Evolutionary conservation across 2,113 vertebrate species (phyloP).

Genomic region (Gila orcuttii): DNA sequence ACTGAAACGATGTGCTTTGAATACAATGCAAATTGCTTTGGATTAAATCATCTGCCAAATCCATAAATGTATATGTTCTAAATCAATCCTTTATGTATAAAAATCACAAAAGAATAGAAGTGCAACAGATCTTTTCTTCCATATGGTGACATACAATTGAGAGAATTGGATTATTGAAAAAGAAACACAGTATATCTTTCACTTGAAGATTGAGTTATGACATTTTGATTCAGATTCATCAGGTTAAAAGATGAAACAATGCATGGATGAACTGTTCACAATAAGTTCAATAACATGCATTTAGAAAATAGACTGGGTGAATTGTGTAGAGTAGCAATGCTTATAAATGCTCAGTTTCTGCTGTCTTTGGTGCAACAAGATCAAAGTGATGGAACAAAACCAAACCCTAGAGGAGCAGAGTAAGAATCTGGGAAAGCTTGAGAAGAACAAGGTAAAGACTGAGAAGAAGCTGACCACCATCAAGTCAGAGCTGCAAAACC

Average conservation of each 20-base stretch:
- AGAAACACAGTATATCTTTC: too few species aligned
- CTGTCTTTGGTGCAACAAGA: constrained; percentile 74
- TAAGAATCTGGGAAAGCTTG: constrained; percentile 78
- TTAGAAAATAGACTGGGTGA: background rate
- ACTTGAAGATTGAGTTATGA: background rate
- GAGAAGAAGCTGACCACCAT: constrained; percentile 76
- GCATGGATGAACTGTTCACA: background rate
- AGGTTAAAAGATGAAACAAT: background rate
- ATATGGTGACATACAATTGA: too few species aligned
- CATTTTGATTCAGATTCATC: background rate
- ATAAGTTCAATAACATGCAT: background rate
- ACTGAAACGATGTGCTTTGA: background rate
- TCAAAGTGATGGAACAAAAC: constrained; percentile 85
- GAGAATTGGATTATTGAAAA: too few species aligned
- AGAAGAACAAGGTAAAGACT: constrained; percentile 79
- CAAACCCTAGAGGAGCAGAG: constrained; percentile 82
- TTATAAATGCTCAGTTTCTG: constrained; percentile 42
- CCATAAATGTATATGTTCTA: background rate
- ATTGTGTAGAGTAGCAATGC: background rate
- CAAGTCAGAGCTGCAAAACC: constrained; percentile 78
- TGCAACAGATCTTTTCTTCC: too few species aligned
- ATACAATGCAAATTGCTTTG: background rate
- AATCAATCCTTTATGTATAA: background rate
- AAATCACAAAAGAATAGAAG: too few species aligned
- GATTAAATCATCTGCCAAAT: background rate